Evolutionary conservation across 2,113 vertebrate species (phyloP).

Genomic region (Chaenogobius annularis): DNA sequence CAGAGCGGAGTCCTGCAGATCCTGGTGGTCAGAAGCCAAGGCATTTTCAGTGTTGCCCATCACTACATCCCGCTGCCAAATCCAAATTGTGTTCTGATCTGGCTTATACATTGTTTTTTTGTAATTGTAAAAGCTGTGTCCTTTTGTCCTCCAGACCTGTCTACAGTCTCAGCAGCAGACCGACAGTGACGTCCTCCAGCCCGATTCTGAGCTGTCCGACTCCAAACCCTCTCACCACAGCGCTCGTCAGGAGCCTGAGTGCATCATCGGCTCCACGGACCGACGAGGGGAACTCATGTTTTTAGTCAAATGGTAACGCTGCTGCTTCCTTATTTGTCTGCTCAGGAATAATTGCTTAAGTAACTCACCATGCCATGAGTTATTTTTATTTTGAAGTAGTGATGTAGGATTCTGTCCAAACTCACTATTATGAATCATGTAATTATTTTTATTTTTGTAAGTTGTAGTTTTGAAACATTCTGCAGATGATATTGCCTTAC

Average conservation of each 20-base stretch:
- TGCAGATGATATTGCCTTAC: no score
- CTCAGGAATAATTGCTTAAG: background rate
- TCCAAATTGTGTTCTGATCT: background rate
- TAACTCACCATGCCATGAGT: background rate
- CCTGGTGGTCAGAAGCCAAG: no score
- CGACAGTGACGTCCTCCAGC: slow-evolving; percentile 32
- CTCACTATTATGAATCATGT: background rate
- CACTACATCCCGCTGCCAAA: background rate
- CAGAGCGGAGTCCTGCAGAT: no score
- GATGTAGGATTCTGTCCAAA: background rate
- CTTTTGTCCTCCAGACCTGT: slow-evolving; percentile 26
- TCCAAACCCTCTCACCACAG: slow-evolving; percentile 84
- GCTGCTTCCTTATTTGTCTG: slow-evolving; percentile 40
- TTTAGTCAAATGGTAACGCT: slow-evolving; percentile 93
- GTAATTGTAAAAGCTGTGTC: slow-evolving; percentile 1
- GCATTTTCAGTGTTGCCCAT: background rate
- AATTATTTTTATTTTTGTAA: background rate
- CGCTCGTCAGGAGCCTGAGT: slow-evolving; percentile 88
- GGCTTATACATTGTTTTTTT: background rate
- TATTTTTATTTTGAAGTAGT: background rate
- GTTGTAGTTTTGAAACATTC: background rate
- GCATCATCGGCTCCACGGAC: slow-evolving; percentile 97
- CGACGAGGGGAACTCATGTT: slow-evolving; percentile 98
- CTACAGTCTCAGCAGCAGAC: slow-evolving; percentile 38
- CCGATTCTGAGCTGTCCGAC: slow-evolving; percentile 64